Percentiles rank a stretch among this genome's conserved stretches.
These are phyloP conservation scores for Hyphantria cunea DNA, from an alignment of 1,140 invertebrate species.

Conservation along the genomic window DNA sequence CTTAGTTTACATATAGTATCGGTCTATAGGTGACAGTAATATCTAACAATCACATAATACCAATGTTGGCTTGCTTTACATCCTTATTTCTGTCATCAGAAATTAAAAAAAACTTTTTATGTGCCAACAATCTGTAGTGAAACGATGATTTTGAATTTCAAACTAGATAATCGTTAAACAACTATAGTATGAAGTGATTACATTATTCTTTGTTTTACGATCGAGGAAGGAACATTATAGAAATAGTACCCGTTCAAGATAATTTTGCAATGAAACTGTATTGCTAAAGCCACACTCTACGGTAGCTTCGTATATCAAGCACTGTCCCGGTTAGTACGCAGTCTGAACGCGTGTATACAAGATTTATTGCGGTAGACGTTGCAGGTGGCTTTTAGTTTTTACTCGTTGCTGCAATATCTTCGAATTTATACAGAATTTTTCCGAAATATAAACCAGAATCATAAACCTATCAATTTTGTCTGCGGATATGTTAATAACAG, in stretches of 20 bases:
- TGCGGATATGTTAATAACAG: not conserved
- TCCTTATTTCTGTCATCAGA: too few species aligned
- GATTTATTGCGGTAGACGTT: not conserved
- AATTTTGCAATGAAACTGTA: not conserved
- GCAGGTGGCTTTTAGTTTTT: constrained; percentile 1
- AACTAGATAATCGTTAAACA: too few species aligned
- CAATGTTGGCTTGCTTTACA: too few species aligned
- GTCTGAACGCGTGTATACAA: not conserved
- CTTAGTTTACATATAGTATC: too few species aligned
- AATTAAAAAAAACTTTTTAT: too few species aligned
- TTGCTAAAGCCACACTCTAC: not conserved
- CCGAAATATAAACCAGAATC: not conserved
- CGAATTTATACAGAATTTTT: not conserved
- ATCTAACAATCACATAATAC: too few species aligned
- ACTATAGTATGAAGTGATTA: too few species aligned
- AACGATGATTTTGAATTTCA: too few species aligned
- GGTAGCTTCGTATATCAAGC: not conserved
- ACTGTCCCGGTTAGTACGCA: not conserved
- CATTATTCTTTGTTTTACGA: not conserved
- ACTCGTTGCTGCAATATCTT: not conserved
- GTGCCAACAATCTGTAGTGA: too few species aligned
- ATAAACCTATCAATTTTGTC: not conserved
- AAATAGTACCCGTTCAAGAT: not conserved
- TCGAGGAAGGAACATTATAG: not conserved
- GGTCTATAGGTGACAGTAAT: too few species aligned